Evolutionary conservation across 2,888 invertebrate species (phyloP).

Genomic region (Torymus tubicola): DNA sequence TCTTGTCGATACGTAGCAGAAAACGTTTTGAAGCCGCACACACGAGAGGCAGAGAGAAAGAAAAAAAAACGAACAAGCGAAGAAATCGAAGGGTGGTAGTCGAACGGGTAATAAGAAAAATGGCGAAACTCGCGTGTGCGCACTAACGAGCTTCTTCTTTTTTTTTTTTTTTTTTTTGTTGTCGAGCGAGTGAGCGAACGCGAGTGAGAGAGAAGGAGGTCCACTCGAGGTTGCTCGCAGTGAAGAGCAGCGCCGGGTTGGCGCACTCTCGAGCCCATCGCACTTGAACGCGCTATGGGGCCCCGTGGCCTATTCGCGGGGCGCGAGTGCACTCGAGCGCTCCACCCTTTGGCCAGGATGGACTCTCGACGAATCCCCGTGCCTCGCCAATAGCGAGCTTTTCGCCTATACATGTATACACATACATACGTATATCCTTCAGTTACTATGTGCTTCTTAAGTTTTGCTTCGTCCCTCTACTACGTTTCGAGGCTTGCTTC

Average conservation of each 20-base stretch:
- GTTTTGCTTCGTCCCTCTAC: no score
- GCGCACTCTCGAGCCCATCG: no score
- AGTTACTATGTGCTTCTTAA: no score
- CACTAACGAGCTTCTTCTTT: constrained; percentile 39
- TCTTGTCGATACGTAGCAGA: no score
- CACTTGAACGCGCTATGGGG: background rate
- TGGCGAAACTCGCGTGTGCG: constrained; percentile 14
- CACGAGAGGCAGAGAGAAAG: background rate
- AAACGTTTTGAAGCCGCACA: no score
- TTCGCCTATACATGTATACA: no score
- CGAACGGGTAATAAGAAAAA: constrained; percentile 11
- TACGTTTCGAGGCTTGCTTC: no score
- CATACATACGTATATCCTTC: no score
- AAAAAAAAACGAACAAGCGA: background rate
- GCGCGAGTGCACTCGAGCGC: constrained; percentile 66
- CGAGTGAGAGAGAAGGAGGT: no score
- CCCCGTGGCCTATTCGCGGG: constrained; percentile 17
- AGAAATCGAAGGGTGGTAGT: no score
- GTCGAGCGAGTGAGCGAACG: background rate
- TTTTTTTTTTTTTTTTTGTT: background rate
- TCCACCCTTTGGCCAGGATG: constrained; percentile 66
- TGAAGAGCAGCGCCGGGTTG: background rate
- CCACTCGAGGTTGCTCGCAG: background rate
- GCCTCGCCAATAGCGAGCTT: constrained; percentile 63
- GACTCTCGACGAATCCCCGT: constrained; percentile 63